These are phyloP conservation scores for Rosalia funebris DNA, from an alignment of 2,888 invertebrate genomes.

Conservation along the genomic window DNA sequence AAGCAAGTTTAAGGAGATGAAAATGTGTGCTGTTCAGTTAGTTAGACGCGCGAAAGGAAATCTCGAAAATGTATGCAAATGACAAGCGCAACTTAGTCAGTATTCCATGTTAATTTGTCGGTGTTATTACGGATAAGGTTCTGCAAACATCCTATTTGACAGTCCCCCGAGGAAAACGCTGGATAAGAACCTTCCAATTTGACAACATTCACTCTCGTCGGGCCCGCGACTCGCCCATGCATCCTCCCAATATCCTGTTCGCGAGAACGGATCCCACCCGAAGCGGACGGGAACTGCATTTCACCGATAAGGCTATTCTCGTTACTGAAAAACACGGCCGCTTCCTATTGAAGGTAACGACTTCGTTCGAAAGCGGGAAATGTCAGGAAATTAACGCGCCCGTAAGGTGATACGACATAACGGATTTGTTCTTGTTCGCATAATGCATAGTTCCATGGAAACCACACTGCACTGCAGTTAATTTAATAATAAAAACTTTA, in stretches of 20 bases:
- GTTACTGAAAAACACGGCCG: slow-evolving; percentile 23
- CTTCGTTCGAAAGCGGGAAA: not conserved
- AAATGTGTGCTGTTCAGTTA: slow-evolving; percentile 35
- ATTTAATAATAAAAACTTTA: too few relatives aligned
- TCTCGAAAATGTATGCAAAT: slow-evolving; percentile 54
- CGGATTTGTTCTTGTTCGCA: too few relatives aligned
- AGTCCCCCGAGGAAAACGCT: slow-evolving; percentile 51
- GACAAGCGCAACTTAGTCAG: slow-evolving; percentile 49
- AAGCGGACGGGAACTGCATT: slow-evolving; percentile 24
- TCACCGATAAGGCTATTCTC: slow-evolving; percentile 24
- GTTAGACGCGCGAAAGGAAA: slow-evolving; percentile 38
- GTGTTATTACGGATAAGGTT: slow-evolving; percentile 55
- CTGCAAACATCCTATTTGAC: slow-evolving; percentile 54
- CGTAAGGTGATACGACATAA: not conserved
- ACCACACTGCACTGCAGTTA: too few relatives aligned
- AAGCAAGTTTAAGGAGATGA: slow-evolving; percentile 33
- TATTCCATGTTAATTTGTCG: slow-evolving; percentile 53
- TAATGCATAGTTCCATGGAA: too few relatives aligned
- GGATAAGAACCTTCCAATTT: slow-evolving; percentile 53
- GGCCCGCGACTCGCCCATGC: slow-evolving; percentile 1
- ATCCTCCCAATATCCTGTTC: slow-evolving; percentile 11
- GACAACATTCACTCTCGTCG: slow-evolving; percentile 41
- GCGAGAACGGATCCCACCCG: not conserved
- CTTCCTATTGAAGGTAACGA: not conserved
- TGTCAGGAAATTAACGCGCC: not conserved